These are phyloP conservation scores for Cyprinodon variegatus DNA, from an alignment of 2,113 vertebrate species.

Conservation along the genomic window DNA sequence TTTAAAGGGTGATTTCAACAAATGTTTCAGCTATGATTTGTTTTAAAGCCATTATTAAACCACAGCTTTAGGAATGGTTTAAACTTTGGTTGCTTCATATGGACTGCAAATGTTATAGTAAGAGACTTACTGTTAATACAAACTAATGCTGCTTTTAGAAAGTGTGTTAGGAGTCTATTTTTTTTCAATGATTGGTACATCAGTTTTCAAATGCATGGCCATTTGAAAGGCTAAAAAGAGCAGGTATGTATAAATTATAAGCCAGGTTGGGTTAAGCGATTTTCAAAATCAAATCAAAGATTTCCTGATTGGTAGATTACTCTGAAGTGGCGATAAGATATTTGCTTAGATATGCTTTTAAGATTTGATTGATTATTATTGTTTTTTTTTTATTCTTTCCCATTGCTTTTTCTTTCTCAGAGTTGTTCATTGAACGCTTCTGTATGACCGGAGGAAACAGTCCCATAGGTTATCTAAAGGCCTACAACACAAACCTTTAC, in stretches of 20 bases:
- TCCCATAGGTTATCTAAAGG: conserved; percentile 94
- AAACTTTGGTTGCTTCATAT: neutral
- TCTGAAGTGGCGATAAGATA: neutral
- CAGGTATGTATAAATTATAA: too few species aligned
- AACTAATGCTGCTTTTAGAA: too few species aligned
- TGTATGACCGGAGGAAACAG: conserved; percentile 97
- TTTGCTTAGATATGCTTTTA: neutral
- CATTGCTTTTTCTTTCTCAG: conserved; percentile 66
- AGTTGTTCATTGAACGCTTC: conserved; percentile 92
- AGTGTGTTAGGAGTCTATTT: too few species aligned
- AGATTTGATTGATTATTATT: neutral
- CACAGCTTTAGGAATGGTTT: neutral
- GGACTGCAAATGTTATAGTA: neutral
- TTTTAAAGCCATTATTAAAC: neutral
- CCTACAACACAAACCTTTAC: conserved; percentile 96
- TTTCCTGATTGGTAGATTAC: too few species aligned
- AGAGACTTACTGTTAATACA: too few species aligned
- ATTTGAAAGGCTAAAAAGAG: too few species aligned
- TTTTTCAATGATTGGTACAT: too few species aligned
- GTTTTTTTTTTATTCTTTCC: neutral
- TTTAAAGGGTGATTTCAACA: neutral
- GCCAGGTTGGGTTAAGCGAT: too few species aligned
- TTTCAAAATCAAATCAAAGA: too few species aligned
- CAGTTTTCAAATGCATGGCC: too few species aligned
- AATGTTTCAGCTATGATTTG: neutral